A percentile compares a stretch with the other conserved stretches of the same genome.
Conservation (phyloP, 53 echinoderm and acorn worm genomes). For the Luidia sarsii region DNA sequence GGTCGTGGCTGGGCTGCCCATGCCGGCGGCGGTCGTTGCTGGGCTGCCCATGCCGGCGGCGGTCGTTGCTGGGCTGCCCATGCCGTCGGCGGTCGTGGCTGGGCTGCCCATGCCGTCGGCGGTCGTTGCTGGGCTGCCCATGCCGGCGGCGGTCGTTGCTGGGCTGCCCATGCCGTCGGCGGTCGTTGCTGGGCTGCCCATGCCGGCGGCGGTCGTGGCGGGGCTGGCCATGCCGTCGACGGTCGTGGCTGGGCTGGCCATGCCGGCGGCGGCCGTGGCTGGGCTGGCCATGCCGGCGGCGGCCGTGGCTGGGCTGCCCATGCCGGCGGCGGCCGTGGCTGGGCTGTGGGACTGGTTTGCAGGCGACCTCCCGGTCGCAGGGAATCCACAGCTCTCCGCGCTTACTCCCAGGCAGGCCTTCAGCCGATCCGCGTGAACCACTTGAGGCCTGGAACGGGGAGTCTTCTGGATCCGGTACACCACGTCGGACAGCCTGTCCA, state of each 20-base stretch:
- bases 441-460: background rate
- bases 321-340: no score
- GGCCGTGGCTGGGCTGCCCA: background rate
- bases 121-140: background rate
- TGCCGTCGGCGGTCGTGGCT: background rate
- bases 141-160: background rate
- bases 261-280: background rate
- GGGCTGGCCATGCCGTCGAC: background rate
- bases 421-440: constrained; percentile 14
- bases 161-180: background rate
- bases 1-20: no score
- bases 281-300: background rate
- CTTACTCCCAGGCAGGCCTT: background rate
- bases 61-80: background rate
- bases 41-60: background rate
- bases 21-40: no score
- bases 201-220: no score
- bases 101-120: background rate
- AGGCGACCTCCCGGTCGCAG: background rate
- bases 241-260: no score
- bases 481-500: constrained; percentile 29
- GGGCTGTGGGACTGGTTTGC: background rate
- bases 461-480: constrained; percentile 6
- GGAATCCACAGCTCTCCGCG: background rate
- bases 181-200: no score